Evolutionary conservation across 2,888 invertebrate genomes (phyloP), one percentile per base, ranked within the genome.

Genomic region (Tortrix viridana): DNA sequence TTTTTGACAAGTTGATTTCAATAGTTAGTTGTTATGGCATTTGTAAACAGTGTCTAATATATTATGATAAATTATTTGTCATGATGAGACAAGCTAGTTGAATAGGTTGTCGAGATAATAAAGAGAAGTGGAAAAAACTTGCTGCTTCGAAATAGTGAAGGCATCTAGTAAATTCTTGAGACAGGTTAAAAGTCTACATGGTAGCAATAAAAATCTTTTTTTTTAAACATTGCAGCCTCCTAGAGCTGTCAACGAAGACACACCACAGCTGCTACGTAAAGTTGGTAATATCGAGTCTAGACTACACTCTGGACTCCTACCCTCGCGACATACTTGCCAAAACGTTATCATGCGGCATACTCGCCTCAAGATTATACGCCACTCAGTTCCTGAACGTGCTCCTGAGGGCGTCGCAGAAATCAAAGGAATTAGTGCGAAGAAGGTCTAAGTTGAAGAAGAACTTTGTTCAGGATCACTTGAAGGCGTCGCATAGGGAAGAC

Each of bases 201-300:
- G 44, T 16, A 41, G n/a, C n/a, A 1, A 16, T 12, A 12, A 14
- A 9, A 9, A 41, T n/a, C 2, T n/a, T 38, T 1, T 38, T 12
- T n/a, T 41, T 41, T 16, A 16, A 41, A 41, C 32, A 7, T 85
- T 92, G 60, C 86, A 97, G 97, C 77, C 93, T 98, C 60, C 92
- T 96, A 76, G 95, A 96, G 74, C 89, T 98, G 71, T 96, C 97
- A 1, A 94, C 95, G 9, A 94, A 95, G 50, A 97, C 97, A 3
- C 96, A 96, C 75, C 97, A 98, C 82, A 97, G 97, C 74, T 97
- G 97, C 79, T 98, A 98, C 84, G 95, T 98, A 0, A 99, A 99
- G 85, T 92, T 99, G 65, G 97, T 98, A 59, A 95, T 98, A 65
- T 97, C 98, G 5, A 96, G 97, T 69, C 90, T 99, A 73, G 97